phyloP scores from a whole-genome alignment of 2,888 invertebrate species.

The Mystacides longicornis region DNA sequence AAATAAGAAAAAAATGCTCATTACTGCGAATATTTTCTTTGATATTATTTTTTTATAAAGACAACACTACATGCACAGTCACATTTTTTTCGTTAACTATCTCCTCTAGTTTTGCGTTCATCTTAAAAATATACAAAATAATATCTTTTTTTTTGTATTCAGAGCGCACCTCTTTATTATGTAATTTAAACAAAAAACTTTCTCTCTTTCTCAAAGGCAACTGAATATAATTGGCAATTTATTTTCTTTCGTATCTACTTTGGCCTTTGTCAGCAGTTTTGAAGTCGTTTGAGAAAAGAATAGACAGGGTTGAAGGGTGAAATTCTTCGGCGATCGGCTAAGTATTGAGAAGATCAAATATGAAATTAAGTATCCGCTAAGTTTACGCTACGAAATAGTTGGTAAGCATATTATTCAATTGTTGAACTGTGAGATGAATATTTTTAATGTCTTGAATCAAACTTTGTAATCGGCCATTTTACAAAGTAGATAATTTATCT shows the following conservation, averaged over 20 bases:
- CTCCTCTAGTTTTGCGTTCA: not conserved
- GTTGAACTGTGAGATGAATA: too few relatives aligned
- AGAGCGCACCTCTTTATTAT: slow-evolving; percentile 21
- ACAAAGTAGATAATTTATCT: too few relatives aligned
- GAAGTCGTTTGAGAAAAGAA: slow-evolving; percentile 22
- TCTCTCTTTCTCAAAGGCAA: slow-evolving; percentile 23
- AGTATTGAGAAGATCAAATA: slow-evolving; percentile 18
- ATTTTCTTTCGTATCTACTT: slow-evolving; percentile 26
- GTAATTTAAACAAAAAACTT: slow-evolving; percentile 26
- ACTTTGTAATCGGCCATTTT: too few relatives aligned
- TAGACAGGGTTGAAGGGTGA: slow-evolving; percentile 12
- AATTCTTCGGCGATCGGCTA: slow-evolving; percentile 11
- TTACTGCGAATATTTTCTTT: not conserved
- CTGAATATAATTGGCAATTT: slow-evolving; percentile 27
- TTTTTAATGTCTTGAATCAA: too few relatives aligned
- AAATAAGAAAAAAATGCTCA: not conserved
- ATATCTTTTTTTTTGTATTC: not conserved
- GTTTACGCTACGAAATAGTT: too few relatives aligned
- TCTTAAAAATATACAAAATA: too few relatives aligned
- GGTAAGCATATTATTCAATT: too few relatives aligned
- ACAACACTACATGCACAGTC: not conserved
- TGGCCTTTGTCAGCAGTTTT: slow-evolving; percentile 26
- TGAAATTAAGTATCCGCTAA: slow-evolving; percentile 10
- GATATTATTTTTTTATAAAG: not conserved
- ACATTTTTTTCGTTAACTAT: not conserved